phyloP scores from a whole-genome alignment of 2,113 vertebrate species.

The Archilochus colubris region DNA sequence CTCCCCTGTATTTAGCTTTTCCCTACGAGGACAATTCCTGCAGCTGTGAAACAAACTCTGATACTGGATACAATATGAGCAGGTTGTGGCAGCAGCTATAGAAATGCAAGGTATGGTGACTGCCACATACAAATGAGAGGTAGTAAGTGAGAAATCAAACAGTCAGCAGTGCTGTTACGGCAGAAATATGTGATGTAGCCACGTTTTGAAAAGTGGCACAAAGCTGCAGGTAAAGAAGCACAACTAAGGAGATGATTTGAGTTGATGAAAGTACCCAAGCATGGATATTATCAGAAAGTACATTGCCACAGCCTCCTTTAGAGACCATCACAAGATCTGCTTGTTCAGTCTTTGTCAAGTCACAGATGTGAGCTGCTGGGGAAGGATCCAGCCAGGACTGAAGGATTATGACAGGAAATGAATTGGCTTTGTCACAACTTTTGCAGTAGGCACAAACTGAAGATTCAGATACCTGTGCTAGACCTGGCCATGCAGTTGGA shows the following conservation, averaged over 20 bases:
- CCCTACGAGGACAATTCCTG: not conserved
- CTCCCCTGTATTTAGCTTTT: not conserved
- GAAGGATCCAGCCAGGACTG: not conserved
- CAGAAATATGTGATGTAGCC: not conserved
- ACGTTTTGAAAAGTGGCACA: not conserved
- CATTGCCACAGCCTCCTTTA: not conserved
- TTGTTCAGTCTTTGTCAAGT: not conserved
- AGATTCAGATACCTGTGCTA: not conserved
- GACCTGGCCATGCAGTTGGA: not conserved
- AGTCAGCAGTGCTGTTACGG: not conserved
- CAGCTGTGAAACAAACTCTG: constrained; percentile 25
- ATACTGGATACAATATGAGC: not conserved
- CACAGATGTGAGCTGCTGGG: not conserved
- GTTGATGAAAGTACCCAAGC: not conserved
- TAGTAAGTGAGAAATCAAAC: constrained; percentile 17
- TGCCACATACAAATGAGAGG: not conserved
- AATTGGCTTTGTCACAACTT: not conserved
- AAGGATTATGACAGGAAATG: not conserved
- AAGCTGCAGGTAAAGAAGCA: not conserved
- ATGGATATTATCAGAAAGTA: not conserved
- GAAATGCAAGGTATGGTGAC: constrained; percentile 5
- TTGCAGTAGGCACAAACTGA: not conserved
- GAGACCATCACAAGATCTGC: not conserved
- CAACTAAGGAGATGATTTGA: not conserved
- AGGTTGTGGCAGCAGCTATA: constrained; percentile 25